Conservation (phyloP, 2,113 vertebrate species). For the Arenaria interpres region DNA sequence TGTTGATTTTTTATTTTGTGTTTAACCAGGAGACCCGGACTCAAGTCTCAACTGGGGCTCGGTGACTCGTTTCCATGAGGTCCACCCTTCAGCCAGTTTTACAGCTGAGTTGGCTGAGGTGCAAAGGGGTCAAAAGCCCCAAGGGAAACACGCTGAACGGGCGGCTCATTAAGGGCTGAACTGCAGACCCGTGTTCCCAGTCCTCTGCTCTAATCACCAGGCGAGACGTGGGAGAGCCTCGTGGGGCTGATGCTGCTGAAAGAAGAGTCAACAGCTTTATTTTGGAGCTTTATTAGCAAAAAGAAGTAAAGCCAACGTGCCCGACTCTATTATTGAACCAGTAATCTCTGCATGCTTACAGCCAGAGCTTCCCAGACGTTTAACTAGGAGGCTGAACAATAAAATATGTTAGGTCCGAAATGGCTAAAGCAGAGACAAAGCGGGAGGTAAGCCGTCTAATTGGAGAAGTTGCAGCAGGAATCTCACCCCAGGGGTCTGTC, state of each 20-base stretch:
- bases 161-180: conserved; percentile 70
- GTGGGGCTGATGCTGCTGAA: conserved; percentile 27
- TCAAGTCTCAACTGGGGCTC: neutral
- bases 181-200: neutral
- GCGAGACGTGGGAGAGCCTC: conserved; percentile 14
- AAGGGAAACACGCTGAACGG: conserved; percentile 30
- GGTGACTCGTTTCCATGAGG: neutral
- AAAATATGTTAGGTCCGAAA: neutral
- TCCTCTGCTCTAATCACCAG: conserved; percentile 50
- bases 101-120: conserved; percentile 65
- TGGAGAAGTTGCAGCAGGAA: conserved; percentile 24
- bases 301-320: neutral
- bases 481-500: conserved; percentile 54
- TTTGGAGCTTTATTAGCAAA: conserved; percentile 40
- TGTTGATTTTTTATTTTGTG: conserved; percentile 55
- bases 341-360: neutral
- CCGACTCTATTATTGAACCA: neutral
- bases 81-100: conserved; percentile 62
- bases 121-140: conserved; percentile 63
- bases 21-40: conserved; percentile 19
- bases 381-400: conserved; percentile 43
- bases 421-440: conserved; percentile 32
- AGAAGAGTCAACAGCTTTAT: conserved; percentile 41
- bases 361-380: neutral
- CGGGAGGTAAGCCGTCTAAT: conserved; percentile 57